Conservation (phyloP, 1,140 invertebrate genomes). For the Alviniconcha marisindica region DNA sequence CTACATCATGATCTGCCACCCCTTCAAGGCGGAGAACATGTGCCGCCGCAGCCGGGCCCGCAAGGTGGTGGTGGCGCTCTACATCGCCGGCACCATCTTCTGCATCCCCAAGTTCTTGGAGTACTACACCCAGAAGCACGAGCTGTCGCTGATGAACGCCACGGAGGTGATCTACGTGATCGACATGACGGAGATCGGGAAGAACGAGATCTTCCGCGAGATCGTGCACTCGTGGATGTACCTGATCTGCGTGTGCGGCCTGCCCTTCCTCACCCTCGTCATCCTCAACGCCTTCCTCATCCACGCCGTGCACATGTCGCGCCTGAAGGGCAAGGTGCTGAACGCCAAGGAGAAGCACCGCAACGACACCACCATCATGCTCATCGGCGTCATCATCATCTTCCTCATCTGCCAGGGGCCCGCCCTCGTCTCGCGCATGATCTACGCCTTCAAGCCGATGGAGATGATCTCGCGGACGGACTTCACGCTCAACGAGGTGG, state of each 20-base stretch:
- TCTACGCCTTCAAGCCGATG: conserved; percentile 69
- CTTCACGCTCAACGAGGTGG: conserved; percentile 71
- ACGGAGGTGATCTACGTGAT: conserved; percentile 50
- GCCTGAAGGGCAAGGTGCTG: conserved; percentile 67
- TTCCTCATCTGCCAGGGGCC: conserved; percentile 76
- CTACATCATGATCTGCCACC: conserved; percentile 77
- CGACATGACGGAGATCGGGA: conserved; percentile 65
- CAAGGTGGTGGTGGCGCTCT: conserved; percentile 65
- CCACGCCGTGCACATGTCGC: conserved; percentile 70
- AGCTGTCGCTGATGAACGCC: conserved; percentile 36
- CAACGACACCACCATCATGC: conserved; percentile 76
- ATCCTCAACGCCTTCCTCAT: conserved; percentile 74
- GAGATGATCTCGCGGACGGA: conserved; percentile 44
- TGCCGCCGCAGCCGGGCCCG: conserved; percentile 68
- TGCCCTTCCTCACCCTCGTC: conserved; percentile 72
- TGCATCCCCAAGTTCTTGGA: conserved; percentile 75
- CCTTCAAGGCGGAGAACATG: conserved; percentile 72
- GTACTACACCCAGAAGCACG: conserved; percentile 58
- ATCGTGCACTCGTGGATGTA: conserved; percentile 74
- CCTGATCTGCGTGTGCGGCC: conserved; percentile 71
- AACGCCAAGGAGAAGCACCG: conserved; percentile 71
- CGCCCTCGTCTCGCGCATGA: conserved; percentile 71
- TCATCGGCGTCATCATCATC: conserved; percentile 74
- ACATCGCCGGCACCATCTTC: conserved; percentile 63
- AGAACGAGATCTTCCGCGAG: conserved; percentile 64